Evolutionary conservation across 2,888 invertebrate species (phyloP).

Genomic region (Melanophora roralis): DNA sequence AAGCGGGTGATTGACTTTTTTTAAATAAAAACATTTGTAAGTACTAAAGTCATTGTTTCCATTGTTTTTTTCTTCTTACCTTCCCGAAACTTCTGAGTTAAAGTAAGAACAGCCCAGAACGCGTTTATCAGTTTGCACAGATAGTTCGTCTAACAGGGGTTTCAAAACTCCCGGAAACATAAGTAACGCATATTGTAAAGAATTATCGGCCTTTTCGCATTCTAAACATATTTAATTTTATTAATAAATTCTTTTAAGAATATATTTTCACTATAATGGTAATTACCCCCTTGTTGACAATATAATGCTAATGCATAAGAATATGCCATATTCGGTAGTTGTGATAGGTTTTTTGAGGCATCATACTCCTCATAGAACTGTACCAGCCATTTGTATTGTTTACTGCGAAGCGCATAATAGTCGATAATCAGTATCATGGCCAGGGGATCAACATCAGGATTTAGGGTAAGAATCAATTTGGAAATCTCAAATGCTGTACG

Average conservation of each 20-base stretch:
- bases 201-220: conserved; percentile 79
- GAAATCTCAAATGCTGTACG: conserved; percentile 92
- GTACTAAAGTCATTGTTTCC: background rate
- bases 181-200: conserved; percentile 86
- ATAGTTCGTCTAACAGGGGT: conserved; percentile 86
- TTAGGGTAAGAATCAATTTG: conserved; percentile 87
- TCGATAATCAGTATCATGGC: conserved; percentile 88
- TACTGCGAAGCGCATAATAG: conserved; percentile 87
- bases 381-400: conserved; percentile 85
- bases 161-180: conserved; percentile 89
- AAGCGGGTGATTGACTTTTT: conserved; percentile 80
- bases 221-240: conserved; percentile 65
- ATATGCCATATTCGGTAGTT: conserved; percentile 92
- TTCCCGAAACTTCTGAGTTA: conserved; percentile 71
- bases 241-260: background rate
- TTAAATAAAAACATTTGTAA: too few relatives aligned
- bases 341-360: conserved; percentile 82
- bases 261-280: background rate
- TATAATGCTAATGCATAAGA: conserved; percentile 87
- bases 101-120: conserved; percentile 79
- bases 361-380: conserved; percentile 81
- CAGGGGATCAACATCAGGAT: conserved; percentile 86
- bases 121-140: conserved; percentile 83
- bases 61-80: conserved; percentile 64
- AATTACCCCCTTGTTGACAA: conserved; percentile 77